Evolutionary conservation across 2,113 vertebrate genomes (phyloP), one percentile per base, ranked within the genome.

Genomic region (Perognathus longimembris): DNA sequence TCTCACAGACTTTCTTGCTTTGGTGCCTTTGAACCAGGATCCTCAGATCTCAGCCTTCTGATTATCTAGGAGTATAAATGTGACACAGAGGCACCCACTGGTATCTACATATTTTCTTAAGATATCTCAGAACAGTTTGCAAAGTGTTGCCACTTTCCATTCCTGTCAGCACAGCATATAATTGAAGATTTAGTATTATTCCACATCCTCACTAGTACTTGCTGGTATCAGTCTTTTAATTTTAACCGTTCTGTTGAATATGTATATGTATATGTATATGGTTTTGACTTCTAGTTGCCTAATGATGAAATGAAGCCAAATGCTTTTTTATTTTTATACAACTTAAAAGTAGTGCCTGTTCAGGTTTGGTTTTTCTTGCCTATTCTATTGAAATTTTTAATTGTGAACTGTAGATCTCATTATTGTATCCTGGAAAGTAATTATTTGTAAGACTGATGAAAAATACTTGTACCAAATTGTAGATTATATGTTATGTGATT

Each of bases 221-320:
- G 17, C 7, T 61, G 4, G 15, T 20, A 6, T n/a, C 14, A 74
- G 20, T 59, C 14, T 59, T 59, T 59, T 59, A 3, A 84, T 75
- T 77, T 17, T 1, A 71, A 32, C 10, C 42, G 38, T 67, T 73
- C 1, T 54, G 21, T n/a, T 78, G 15, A 57, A n/a, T n/a, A 59
- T 45, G 0, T 64, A 22, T 71, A 38, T 36, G n/a, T n/a, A n/a
- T n/a, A n/a, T n/a, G 22, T 17, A 30, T 66, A 71, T 5, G 30
- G 11, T 64, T 84, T 83, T 66, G 83, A 83, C 77, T 71, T 91
- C 20, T 71, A 88, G 57, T 64, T 84, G 57, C 24, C 26, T 38
- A 0, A 50, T 18, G 34, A 64, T 34, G 57, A 76, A 64, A 34
- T 42, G 40, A 63, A 21, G 18, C 54, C 77, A 34, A 74, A 40